Evolutionary conservation across 2,888 invertebrate genomes (phyloP).

Genomic region (Drosophila gaucha): DNA sequence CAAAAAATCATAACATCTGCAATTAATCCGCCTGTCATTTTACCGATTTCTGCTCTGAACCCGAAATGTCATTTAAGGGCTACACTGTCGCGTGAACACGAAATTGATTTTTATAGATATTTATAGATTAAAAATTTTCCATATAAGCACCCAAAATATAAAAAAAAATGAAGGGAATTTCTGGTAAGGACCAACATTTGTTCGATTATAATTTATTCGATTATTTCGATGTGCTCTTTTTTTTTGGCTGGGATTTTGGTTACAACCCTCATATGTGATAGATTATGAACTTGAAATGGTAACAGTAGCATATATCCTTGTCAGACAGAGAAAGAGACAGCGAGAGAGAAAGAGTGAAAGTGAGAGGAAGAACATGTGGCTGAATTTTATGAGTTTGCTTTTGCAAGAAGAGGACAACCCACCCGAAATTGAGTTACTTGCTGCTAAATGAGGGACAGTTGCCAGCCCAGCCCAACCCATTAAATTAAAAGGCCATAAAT

Average conservation of each 20-base stretch:
- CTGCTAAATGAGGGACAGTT: slow-evolving; percentile 63
- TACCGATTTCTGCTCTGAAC: slow-evolving; percentile 32
- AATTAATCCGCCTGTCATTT: slow-evolving; percentile 72
- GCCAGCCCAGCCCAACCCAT: slow-evolving; percentile 82
- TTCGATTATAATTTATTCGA: slow-evolving; percentile 66
- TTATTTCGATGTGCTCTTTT: slow-evolving; percentile 39
- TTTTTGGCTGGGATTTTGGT: slow-evolving; percentile 33
- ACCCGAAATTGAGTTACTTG: slow-evolving; percentile 59
- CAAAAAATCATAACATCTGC: slow-evolving; percentile 81
- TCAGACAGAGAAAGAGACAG: not conserved
- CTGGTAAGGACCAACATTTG: slow-evolving; percentile 50
- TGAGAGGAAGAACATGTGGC: slow-evolving; percentile 20
- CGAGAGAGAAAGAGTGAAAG: slow-evolving; percentile 7
- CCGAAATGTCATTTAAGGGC: slow-evolving; percentile 55
- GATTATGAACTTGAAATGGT: slow-evolving; percentile 67
- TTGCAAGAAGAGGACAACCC: slow-evolving; percentile 43
- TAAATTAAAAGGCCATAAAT: slow-evolving; percentile 85
- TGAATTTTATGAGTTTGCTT: slow-evolving; percentile 48
- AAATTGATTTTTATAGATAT: slow-evolving; percentile 80
- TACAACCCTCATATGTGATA: slow-evolving; percentile 72
- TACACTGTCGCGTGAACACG: slow-evolving; percentile 74
- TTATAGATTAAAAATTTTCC: slow-evolving; percentile 78
- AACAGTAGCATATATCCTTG: slow-evolving; percentile 55
- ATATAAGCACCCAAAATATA: slow-evolving; percentile 64
- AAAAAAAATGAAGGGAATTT: slow-evolving; percentile 10